Percentiles rank a stretch among this genome's conserved stretches.
Evolutionary conservation across 2,797 vertebrate genomes (phyloP).

Genomic region (Hephaestus fuliginosus): DNA sequence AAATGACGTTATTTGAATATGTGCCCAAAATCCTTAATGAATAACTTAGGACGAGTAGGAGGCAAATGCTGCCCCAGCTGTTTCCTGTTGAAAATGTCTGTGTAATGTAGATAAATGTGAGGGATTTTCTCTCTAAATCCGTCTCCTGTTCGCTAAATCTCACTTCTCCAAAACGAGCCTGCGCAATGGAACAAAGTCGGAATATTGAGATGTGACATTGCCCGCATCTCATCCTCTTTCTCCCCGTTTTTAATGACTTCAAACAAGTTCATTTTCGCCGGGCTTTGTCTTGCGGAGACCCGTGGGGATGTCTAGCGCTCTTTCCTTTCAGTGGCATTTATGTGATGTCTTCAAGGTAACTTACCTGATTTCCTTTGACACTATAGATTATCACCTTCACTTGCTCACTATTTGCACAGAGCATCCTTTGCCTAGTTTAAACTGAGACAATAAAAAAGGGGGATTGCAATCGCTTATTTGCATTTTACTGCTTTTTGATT

Average conservation of each 20-base stretch:
- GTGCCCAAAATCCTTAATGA: constrained; percentile 99
- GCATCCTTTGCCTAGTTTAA: constrained; percentile 59
- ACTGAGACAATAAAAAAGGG: constrained; percentile 18
- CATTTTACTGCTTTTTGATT: constrained; percentile 38
- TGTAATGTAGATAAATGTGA: constrained; percentile 99
- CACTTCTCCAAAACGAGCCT: constrained; percentile 98
- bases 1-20: constrained; percentile 99
- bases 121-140: constrained; percentile 99
- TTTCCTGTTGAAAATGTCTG: constrained; percentile 99
- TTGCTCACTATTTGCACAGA: constrained; percentile 61
- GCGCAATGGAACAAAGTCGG: constrained; percentile 99
- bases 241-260: constrained; percentile 96
- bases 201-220: constrained; percentile 99
- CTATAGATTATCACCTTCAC: constrained; percentile 82
- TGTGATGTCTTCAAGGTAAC: constrained; percentile 99
- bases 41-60: constrained; percentile 99
- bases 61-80: constrained; percentile 99
- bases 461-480: neutral
- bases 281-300: constrained; percentile 96
- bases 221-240: constrained; percentile 94
- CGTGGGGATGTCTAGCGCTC: constrained; percentile 96
- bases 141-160: constrained; percentile 99
- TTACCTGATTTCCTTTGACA: constrained; percentile 91
- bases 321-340: constrained; percentile 97
- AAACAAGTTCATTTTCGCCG: constrained; percentile 97